These are phyloP conservation scores for Phalacrocorax pelagicus DNA, from an alignment of 2,113 vertebrate species.

Conservation along the genomic window DNA sequence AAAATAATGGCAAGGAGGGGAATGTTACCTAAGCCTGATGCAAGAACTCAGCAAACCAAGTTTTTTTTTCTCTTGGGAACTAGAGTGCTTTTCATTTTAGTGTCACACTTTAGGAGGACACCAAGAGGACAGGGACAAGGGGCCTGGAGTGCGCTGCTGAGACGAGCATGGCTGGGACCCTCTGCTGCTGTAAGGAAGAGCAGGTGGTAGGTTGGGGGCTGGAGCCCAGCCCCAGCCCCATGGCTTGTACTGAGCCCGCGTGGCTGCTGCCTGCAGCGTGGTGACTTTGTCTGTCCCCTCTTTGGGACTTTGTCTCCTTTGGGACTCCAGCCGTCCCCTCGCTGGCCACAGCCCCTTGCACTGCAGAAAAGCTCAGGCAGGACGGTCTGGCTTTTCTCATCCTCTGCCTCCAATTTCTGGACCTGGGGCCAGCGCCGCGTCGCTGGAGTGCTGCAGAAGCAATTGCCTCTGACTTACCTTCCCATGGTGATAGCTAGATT, in stretches of 20 bases:
- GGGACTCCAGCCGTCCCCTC: background rate
- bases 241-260: background rate
- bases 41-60: background rate
- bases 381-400: background rate
- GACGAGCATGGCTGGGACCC: accelerated
- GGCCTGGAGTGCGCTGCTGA: background rate
- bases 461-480: background rate
- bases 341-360: background rate
- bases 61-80: background rate
- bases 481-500: background rate
- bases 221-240: background rate
- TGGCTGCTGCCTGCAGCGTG: background rate
- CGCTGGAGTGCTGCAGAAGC: background rate
- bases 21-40: background rate
- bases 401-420: background rate
- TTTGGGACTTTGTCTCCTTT: background rate
- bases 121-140: accelerated
- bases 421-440: accelerated
- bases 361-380: background rate
- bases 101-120: background rate
- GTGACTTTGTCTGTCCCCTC: background rate
- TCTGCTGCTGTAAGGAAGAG: background rate
- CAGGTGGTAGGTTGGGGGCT: accelerated
- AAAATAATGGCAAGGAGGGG: accelerated
- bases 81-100: background rate